A percentile compares a stretch with the other conserved stretches of the same genome.
Evolutionary conservation across 2,797 vertebrate genomes (phyloP).

Genomic region (Pseudotriccus pelzelni): DNA sequence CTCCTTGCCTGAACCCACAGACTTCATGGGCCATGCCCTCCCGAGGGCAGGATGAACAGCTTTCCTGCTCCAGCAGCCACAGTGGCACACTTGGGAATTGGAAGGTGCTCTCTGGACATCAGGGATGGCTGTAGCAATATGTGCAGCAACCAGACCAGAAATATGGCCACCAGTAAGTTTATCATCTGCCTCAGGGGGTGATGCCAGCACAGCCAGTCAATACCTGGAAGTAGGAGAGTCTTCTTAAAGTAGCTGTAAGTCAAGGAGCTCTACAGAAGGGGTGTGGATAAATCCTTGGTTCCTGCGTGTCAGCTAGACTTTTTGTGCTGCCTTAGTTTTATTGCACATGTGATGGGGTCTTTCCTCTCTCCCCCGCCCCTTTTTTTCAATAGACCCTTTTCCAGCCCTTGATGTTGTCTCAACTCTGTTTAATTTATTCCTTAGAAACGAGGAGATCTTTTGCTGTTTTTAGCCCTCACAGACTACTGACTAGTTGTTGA

Average conservation of each 20-base stretch:
- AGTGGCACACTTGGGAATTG: fast-evolving
- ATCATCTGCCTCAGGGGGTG: neutral
- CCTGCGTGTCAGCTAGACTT: neutral
- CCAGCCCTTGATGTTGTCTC: neutral
- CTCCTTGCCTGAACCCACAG: neutral
- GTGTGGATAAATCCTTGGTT: neutral
- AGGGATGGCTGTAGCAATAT: neutral
- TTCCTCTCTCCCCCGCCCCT: fast-evolving
- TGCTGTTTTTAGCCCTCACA: slow-evolving; percentile 20
- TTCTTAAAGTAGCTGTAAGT: neutral
- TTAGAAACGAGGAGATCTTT: slow-evolving; percentile 56
- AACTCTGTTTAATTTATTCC: slow-evolving; percentile 13
- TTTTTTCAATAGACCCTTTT: neutral
- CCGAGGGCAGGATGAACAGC: neutral
- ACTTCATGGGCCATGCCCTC: neutral
- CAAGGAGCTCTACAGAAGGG: neutral
- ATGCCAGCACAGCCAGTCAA: neutral
- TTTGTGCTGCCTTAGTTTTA: neutral
- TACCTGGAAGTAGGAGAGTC: neutral
- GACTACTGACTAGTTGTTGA: slow-evolving; percentile 55
- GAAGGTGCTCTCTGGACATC: neutral
- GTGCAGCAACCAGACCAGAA: neutral
- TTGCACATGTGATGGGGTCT: neutral
- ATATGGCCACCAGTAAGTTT: neutral
- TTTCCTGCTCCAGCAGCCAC: neutral